Percentiles rank a stretch among this genome's conserved stretches.
Conservation (phyloP, 1,140 invertebrate species). For the Ceratoteleas bidentatus region DNA sequence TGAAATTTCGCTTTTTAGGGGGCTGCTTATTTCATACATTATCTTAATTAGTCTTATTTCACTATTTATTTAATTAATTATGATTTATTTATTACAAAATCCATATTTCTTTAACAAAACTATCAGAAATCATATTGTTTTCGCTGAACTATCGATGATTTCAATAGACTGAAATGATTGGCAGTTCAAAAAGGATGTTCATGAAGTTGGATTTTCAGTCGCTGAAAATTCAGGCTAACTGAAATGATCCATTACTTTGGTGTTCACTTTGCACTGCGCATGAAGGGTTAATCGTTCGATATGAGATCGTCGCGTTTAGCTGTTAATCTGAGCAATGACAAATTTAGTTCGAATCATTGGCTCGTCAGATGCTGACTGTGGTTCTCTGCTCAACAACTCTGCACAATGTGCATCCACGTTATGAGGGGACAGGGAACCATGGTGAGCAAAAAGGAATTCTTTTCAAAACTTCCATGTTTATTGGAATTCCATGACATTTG, state of each 20-base stretch:
- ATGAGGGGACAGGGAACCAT: conserved; percentile 3
- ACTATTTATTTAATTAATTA: too few species aligned
- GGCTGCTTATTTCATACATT: too few species aligned
- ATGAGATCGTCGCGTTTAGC: conserved; percentile 6
- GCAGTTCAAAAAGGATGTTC: too few species aligned
- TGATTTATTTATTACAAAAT: too few species aligned
- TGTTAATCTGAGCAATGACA: conserved; percentile 19
- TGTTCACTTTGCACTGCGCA: conserved; percentile 18
- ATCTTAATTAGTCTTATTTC: too few species aligned
- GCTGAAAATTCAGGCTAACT: not conserved
- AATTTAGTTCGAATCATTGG: conserved; percentile 16
- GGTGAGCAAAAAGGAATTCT: not conserved
- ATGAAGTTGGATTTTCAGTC: too few species aligned
- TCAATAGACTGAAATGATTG: too few species aligned
- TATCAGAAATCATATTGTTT: too few species aligned
- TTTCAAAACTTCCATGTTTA: not conserved
- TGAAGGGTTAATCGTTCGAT: conserved; percentile 15
- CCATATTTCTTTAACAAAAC: too few species aligned
- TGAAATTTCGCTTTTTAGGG: too few species aligned
- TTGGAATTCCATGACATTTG: too few species aligned
- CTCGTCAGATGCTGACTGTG: conserved; percentile 6
- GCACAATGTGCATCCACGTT: conserved; percentile 1
- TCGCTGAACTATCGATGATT: too few species aligned
- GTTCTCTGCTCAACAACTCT: conserved; percentile 2
- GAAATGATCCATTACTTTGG: conserved; percentile 1